Conservation (phyloP, 2,113 vertebrate species). For the Numida meleagris region DNA sequence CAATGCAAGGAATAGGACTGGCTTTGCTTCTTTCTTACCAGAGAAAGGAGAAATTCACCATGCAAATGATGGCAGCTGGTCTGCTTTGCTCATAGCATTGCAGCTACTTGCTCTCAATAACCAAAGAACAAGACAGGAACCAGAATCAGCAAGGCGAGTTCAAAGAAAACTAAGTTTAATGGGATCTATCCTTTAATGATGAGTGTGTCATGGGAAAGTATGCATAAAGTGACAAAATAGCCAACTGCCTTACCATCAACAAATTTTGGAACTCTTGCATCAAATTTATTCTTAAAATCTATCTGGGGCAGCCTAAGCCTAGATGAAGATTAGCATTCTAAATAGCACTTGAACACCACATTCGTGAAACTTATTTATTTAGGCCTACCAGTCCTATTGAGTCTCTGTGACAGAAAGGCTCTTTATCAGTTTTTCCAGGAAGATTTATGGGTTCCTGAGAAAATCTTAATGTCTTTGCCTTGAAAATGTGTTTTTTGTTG, state of each 20-base stretch:
- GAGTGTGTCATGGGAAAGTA: neutral
- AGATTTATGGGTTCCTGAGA: neutral
- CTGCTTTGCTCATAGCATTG: neutral
- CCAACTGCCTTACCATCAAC: neutral
- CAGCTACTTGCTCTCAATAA: neutral
- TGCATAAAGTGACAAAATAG: neutral
- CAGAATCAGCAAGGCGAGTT: neutral
- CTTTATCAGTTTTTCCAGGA: neutral
- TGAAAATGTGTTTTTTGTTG: neutral
- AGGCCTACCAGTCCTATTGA: neutral
- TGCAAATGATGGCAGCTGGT: neutral
- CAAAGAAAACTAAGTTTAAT: neutral
- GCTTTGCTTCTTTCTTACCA: neutral
- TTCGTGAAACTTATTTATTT: fast-evolving
- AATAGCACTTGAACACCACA: neutral
- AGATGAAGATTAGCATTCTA: neutral
- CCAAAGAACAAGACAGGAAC: neutral
- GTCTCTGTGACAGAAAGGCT: neutral
- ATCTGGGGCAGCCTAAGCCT: neutral
- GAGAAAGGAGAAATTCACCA: neutral
- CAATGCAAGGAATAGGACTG: neutral
- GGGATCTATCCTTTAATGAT: neutral
- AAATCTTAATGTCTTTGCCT: neutral
- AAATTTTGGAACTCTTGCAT: neutral
- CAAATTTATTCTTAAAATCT: neutral